phyloP scores from a whole-genome alignment of 2,113 vertebrate species.

The Agelaius tricolor region DNA sequence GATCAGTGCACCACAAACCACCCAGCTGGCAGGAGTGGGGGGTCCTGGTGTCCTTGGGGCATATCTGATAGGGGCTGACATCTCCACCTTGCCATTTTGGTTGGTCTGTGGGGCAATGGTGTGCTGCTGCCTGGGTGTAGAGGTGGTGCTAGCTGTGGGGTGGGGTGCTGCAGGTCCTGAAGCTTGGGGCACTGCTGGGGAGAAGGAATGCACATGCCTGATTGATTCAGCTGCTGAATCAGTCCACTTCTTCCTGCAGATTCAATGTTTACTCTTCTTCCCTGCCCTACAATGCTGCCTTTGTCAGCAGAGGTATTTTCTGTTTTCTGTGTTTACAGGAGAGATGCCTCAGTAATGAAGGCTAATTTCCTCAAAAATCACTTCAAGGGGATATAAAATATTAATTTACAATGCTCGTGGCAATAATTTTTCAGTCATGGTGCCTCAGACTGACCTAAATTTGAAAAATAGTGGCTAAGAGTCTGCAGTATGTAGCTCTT shows the following conservation, averaged over 20 bases:
- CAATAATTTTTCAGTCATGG: neutral
- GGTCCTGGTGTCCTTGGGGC: neutral
- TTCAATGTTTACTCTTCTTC: neutral
- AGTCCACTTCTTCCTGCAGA: neutral
- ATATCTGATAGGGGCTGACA: neutral
- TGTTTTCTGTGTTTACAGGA: neutral
- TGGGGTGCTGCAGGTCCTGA: neutral
- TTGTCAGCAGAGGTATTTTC: slow-evolving; percentile 36
- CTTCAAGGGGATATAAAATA: slow-evolving; percentile 42
- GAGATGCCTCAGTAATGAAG: slow-evolving; percentile 49
- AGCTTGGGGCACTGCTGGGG: neutral
- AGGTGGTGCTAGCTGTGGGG: fast-evolving
- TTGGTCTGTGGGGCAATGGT: fast-evolving
- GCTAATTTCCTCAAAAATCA: slow-evolving; percentile 28
- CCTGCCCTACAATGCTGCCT: neutral
- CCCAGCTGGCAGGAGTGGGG: fast-evolving
- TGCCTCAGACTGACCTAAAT: slow-evolving; percentile 20
- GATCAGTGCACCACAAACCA: fast-evolving
- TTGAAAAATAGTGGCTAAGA: neutral
- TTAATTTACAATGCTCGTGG: slow-evolving; percentile 27
- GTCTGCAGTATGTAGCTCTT: neutral
- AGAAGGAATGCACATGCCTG: neutral
- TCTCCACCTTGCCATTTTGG: fast-evolving
- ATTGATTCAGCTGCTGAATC: neutral
- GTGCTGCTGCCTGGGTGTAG: neutral